Percentiles rank a stretch among this genome's conserved stretches.
Conservation (phyloP, 2,888 invertebrate genomes). For the Orgyia antiqua region DNA sequence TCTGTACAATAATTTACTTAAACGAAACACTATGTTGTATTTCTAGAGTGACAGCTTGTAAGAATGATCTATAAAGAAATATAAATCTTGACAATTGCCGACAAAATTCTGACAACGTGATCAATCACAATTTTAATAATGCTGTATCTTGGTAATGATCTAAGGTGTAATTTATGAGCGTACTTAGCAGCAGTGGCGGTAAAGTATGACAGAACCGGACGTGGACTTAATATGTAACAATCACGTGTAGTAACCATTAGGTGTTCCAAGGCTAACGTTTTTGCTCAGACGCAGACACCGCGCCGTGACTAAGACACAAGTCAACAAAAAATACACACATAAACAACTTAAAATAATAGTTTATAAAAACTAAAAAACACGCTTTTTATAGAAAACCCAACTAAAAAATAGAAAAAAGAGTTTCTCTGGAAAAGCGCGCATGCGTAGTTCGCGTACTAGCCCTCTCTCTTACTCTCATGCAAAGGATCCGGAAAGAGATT, state of each 20-base stretch:
- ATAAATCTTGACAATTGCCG: background rate
- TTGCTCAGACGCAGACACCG: conserved; percentile 47
- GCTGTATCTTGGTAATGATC: conserved; percentile 2
- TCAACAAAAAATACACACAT: conserved; percentile 17
- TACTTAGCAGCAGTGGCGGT: conserved; percentile 8
- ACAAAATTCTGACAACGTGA: background rate
- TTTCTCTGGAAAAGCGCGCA: too few species aligned
- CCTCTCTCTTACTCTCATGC: too few species aligned
- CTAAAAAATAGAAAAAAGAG: too few species aligned
- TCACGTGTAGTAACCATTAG: conserved; percentile 52
- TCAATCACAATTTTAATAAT: background rate
- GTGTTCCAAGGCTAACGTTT: conserved; percentile 58
- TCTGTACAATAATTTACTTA: conserved; percentile 30
- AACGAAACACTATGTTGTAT: conserved; percentile 1
- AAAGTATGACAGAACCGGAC: conserved; percentile 32
- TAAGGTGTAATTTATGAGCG: conserved; percentile 7
- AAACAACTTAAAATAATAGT: too few species aligned
- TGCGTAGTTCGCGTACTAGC: too few species aligned
- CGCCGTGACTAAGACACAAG: conserved; percentile 45
- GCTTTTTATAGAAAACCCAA: too few species aligned
- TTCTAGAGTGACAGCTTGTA: background rate
- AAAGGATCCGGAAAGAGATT: too few species aligned
- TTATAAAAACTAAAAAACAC: too few species aligned
- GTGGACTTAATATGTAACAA: conserved; percentile 45
- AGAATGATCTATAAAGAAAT: too few species aligned